Conservation (phyloP, 2,797 vertebrate species). For the Smutsia gigantea region DNA sequence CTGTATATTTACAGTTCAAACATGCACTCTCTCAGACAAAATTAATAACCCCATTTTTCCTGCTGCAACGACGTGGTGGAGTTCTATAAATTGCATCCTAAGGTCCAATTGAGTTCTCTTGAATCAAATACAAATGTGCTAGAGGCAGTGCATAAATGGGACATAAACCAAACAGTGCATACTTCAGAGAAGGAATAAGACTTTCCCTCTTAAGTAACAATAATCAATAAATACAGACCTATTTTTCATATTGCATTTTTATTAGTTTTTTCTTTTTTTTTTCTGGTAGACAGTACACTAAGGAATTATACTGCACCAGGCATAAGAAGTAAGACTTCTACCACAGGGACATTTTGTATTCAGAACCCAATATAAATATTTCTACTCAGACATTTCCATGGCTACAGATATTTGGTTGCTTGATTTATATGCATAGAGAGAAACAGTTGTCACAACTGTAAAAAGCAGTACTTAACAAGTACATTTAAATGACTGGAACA, state of each 20-base stretch:
- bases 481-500: constrained; percentile 82
- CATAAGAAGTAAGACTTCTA: constrained; percentile 87
- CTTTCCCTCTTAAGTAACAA: constrained; percentile 4
- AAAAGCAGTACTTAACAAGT: constrained; percentile 86
- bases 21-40: not conserved
- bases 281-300: constrained; percentile 88
- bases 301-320: constrained; percentile 88
- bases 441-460: constrained; percentile 87
- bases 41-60: not conserved
- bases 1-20: not conserved
- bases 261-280: constrained; percentile 85
- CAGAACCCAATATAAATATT: constrained; percentile 88
- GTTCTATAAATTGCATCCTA: not conserved
- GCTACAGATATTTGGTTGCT: constrained; percentile 89
- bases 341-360: constrained; percentile 86
- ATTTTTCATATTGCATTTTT: constrained; percentile 85
- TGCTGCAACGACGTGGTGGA: not conserved
- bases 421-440: constrained; percentile 90
- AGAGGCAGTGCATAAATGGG: not conserved
- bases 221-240: constrained; percentile 73
- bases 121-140: constrained; percentile 1
- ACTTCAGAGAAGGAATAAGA: not conserved
- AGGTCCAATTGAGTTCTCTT: not conserved
- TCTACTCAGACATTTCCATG: constrained; percentile 87
- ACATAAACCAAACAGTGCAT: not conserved